Percentiles rank a stretch among this genome's conserved stretches.
These are phyloP conservation scores for Sandelia bainsii DNA, from an alignment of 2,797 vertebrate species.

Conservation along the genomic window DNA sequence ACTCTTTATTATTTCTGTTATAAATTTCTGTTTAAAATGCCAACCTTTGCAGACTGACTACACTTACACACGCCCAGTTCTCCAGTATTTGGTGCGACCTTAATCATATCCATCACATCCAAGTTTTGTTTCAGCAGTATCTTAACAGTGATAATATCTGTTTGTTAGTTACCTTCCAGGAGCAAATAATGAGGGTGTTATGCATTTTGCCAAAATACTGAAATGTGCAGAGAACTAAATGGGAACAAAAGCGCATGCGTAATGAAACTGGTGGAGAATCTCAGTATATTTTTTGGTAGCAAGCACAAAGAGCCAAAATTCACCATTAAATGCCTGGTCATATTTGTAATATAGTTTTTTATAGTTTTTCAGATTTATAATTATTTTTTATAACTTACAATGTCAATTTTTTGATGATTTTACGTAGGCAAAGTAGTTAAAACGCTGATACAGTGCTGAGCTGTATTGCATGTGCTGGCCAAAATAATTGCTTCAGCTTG, in stretches of 20 bases:
- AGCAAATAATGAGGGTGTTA: too few relatives aligned
- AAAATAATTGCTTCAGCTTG: background rate
- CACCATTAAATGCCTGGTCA: background rate
- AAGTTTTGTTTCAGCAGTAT: too few relatives aligned
- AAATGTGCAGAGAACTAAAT: too few relatives aligned
- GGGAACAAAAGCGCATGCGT: too few relatives aligned
- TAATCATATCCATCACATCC: too few relatives aligned
- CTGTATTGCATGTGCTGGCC: background rate
- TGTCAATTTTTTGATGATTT: background rate
- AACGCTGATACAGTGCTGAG: background rate
- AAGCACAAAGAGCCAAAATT: background rate
- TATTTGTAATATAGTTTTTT: background rate
- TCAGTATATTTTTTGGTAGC: too few relatives aligned
- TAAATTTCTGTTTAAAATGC: background rate
- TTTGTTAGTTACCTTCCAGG: too few relatives aligned
- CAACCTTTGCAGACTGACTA: background rate
- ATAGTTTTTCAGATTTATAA: background rate
- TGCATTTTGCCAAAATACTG: too few relatives aligned
- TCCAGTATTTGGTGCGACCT: background rate
- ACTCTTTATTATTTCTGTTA: background rate
- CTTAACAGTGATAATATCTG: too few relatives aligned
- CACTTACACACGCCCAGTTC: background rate
- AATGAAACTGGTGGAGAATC: too few relatives aligned
- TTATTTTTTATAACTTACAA: too few relatives aligned
- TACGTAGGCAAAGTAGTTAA: background rate